Evolutionary conservation across 2,113 vertebrate genomes (phyloP), one percentile per base, ranked within the genome.

Genomic region (Manacus vitellinus): DNA sequence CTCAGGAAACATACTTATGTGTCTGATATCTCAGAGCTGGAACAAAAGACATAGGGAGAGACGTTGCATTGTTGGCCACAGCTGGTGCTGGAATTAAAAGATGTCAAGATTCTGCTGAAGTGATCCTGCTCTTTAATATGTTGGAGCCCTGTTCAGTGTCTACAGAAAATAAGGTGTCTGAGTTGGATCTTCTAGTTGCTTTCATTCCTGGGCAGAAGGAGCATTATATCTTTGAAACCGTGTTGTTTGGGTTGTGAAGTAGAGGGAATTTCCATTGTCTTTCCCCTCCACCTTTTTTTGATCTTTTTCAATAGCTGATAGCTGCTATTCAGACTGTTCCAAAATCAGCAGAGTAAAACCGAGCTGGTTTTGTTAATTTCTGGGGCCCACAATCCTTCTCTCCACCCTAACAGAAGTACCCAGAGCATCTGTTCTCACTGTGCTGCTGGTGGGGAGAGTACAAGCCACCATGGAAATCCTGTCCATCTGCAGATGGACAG

Each of bases 401-500:
- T 82, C 25, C 15, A 23, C 19, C 28, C 14, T 70, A 43, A 33
- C 17, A 83, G 39, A 75, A 85, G 28, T 49, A 73, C 12, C 5
- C 23, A 35, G 37, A 80, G 47, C 1, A 1, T 67, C 56, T 55
- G 13, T 83, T 80, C 33, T 77, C 2, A 0, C 75, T 66, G 17
- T 76, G 24, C 27, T 65, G 27, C 35, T 52, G 19, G 10, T 88
- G 37, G 33, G 31, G 33, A 89, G 58, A 66, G 44, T 37, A 80
- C 13, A 24, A 56, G 17, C 24, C 23, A 46, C 31, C 1, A 0
- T 39, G 39, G 33, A 77, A 84, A 22, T 39, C 9, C 37, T 70
- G 18, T 76, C 72, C 4, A 0, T 25, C 54, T 73, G 61, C 37
- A 59, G 70, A 23, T 0, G 0, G n/a, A 62, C 28, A 58, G 39